phyloP scores from a whole-genome alignment of 35 echinoderm and acorn worm species.

The Holothuria glaberrima region DNA sequence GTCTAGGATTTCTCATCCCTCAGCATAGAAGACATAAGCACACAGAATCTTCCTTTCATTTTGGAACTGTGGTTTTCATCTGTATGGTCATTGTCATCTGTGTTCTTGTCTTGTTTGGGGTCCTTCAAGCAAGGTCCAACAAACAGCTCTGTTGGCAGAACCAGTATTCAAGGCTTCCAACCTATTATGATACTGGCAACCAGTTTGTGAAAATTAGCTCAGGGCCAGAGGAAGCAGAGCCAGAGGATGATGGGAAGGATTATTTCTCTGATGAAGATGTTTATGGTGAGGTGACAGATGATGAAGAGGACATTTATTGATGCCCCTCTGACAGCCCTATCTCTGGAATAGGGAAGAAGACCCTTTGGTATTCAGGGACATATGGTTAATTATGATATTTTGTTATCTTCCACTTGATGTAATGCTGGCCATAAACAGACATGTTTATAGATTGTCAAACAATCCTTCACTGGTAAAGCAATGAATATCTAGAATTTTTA shows the following conservation, averaged over 20 bases:
- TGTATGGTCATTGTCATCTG: conserved; percentile 44
- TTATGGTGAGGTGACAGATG: conserved; percentile 49
- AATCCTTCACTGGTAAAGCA: too few species aligned
- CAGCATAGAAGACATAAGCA: neutral
- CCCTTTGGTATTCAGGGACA: too few species aligned
- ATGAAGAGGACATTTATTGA: conserved; percentile 43
- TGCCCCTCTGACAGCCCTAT: neutral
- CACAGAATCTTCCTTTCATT: neutral
- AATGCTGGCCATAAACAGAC: too few species aligned
- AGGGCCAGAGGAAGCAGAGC: neutral
- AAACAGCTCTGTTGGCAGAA: conserved; percentile 29
- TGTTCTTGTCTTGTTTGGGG: conserved; percentile 46
- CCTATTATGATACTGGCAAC: conserved; percentile 59
- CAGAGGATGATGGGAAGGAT: neutral
- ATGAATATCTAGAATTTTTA: too few species aligned
- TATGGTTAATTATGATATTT: too few species aligned
- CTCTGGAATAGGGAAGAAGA: too few species aligned
- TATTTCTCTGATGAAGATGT: conserved; percentile 44
- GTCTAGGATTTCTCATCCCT: conserved; percentile 4
- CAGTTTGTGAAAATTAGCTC: conserved; percentile 49
- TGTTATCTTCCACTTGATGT: too few species aligned
- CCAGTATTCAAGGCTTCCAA: conserved; percentile 45
- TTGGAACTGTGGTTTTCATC: conserved; percentile 4
- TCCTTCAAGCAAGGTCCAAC: conserved; percentile 59
- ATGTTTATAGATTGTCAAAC: too few species aligned